phyloP scores from a whole-genome alignment of 1,140 invertebrate species.

The Babylonia areolata region DNA sequence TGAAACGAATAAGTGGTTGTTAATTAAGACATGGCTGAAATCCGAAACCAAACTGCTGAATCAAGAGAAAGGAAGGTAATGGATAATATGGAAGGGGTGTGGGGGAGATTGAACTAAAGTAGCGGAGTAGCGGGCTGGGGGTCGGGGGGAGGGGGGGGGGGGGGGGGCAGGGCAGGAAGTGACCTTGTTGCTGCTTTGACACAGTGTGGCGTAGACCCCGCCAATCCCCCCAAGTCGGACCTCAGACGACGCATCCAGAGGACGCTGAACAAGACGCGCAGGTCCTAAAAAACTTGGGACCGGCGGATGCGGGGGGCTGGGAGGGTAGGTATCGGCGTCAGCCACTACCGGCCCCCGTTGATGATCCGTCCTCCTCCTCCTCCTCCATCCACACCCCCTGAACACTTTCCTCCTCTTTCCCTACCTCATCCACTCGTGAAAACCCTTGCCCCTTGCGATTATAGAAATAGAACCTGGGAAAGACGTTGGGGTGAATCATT shows the following conservation, averaged over 20 bases:
- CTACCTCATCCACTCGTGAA: background rate
- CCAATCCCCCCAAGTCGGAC: slow-evolving; percentile 43
- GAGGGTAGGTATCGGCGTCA: slow-evolving; percentile 20
- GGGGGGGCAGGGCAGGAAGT: slow-evolving; percentile 24
- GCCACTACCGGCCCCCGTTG: background rate
- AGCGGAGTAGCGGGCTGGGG: too few relatives aligned
- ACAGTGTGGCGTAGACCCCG: slow-evolving; percentile 40
- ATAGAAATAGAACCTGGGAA: too few relatives aligned
- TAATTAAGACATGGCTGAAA: too few relatives aligned
- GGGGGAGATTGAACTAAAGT: too few relatives aligned
- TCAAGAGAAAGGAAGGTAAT: too few relatives aligned
- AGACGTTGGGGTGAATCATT: too few relatives aligned
- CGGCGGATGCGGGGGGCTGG: background rate
- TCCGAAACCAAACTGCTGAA: too few relatives aligned
- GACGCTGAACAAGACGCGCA: slow-evolving; percentile 44
- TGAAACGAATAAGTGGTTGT: too few relatives aligned
- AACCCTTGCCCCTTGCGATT: background rate
- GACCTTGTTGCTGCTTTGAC: slow-evolving; percentile 30
- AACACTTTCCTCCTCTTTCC: background rate
- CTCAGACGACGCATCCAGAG: slow-evolving; percentile 41
- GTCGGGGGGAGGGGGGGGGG: too few relatives aligned
- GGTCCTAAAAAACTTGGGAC: background rate
- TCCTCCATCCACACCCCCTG: background rate
- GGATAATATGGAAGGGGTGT: too few relatives aligned
- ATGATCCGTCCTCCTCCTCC: background rate